Percentiles rank a stretch among this genome's conserved stretches.
Conservation (phyloP, 1,140 invertebrate genomes). For the Aphis craccivora region DNA sequence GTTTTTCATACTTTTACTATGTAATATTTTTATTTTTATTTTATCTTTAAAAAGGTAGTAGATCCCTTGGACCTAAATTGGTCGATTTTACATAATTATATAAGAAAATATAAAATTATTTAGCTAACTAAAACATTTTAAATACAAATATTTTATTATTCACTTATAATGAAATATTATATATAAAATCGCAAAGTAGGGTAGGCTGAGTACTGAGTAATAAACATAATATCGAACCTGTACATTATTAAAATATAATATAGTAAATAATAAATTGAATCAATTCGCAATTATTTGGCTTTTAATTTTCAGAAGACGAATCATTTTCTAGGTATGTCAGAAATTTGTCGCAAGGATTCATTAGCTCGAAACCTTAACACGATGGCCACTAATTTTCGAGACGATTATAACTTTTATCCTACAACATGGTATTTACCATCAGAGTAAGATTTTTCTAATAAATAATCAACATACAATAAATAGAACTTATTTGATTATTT, state of each 20-base stretch:
- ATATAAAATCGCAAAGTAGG: no score
- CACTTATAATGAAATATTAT: no score
- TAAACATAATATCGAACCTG: no score
- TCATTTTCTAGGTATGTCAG: constrained; percentile 94
- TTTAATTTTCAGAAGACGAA: constrained; percentile 82
- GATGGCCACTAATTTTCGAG: constrained; percentile 80
- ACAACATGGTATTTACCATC: constrained; percentile 92
- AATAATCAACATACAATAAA: not conserved
- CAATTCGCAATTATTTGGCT: constrained; percentile 76
- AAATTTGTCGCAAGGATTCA: constrained; percentile 91
- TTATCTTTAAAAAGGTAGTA: no score
- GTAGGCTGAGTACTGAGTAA: not conserved
- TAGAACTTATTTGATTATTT: not conserved
- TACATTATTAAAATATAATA: not conserved
- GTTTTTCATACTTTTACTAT: no score
- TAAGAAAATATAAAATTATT: no score
- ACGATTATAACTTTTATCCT: constrained; percentile 90
- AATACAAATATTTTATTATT: no score
- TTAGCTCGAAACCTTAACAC: constrained; percentile 95
- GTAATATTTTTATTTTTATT: no score
- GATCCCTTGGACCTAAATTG: no score
- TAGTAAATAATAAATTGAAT: not conserved
- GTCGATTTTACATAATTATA: no score
- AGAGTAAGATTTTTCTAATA: constrained; percentile 70
- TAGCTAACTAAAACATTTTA: no score